Evolutionary conservation across 1,140 invertebrate genomes (phyloP), one percentile per base, ranked within the genome.

Genomic region (Uloborus diversus): DNA sequence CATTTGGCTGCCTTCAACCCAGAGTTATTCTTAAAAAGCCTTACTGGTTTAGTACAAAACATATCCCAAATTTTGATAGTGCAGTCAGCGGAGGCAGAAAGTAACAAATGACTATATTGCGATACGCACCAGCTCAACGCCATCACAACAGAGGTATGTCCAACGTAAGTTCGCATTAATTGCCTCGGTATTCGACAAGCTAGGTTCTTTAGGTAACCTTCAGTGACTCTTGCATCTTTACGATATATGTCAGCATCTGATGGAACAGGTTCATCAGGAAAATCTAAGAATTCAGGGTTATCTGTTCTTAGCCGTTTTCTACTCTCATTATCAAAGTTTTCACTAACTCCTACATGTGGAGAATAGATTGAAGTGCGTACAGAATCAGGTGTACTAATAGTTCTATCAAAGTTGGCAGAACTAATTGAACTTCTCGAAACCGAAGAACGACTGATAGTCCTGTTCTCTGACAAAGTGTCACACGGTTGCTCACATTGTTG

Each of bases 11-110:
- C 64, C 49, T 66, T 79, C 2, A 79, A 13, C 30, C 33, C 28
- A 3, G 25, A 23, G 11, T 47, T 20, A 9, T 23, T 23, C 17
- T 30, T 61, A 35, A 79, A 30, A 25, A 17, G 20, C 20, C 62
- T 33, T 1, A 68, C 7, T 13, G 64, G 65, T 33, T 69, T 42
- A 4, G 2, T 25, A 11, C 14, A 33, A 32, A 27, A 68, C 1
- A 68, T 68, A 33, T 69, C 65, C 64, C 64, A 79, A 23, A 79
- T 20, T 49, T 79, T 79, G 13, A 69, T 9, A 3, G 27, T 47
- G 13, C 53, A 0, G 51, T 79, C 76, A 13, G 20, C 33, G 13
- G 76, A 68, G 14, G 53, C 65, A 7, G 64, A 59, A 3, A 79
- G 56, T 3, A 79, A 35, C 17, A 79, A 61, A 35, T 79, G 65